Conservation (phyloP, 2,113 vertebrate species). For the Drymodes brunneopygia region DNA sequence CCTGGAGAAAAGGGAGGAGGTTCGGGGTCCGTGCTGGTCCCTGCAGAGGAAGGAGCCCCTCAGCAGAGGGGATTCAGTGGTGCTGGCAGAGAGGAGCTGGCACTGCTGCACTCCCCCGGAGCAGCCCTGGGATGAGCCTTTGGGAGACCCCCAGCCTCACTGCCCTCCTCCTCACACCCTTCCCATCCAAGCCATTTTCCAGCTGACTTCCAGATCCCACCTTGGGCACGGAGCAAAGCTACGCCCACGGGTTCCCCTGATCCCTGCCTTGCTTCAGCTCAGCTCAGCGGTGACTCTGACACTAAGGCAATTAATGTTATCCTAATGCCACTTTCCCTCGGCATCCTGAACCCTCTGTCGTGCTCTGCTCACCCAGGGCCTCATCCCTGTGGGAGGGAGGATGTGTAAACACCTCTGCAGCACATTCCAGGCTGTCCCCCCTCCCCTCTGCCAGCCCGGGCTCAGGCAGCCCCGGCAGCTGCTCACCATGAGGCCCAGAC, state of each 20-base stretch:
- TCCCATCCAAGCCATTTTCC: not conserved
- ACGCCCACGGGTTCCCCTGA: rapidly evolving
- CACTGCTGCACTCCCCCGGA: not conserved
- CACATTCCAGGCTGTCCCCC: not conserved
- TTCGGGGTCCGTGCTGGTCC: not conserved
- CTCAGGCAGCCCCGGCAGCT: not conserved
- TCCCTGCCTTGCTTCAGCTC: not conserved
- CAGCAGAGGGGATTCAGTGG: not conserved
- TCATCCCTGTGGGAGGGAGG: rapidly evolving
- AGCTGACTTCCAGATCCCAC: not conserved
- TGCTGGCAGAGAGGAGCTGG: not conserved
- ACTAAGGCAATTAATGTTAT: not conserved
- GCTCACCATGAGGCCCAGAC: rapidly evolving
- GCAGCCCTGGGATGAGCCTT: not conserved
- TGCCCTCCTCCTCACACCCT: not conserved
- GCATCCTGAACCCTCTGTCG: not conserved
- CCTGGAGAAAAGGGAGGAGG: too few species aligned
- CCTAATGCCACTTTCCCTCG: not conserved
- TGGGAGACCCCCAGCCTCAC: not conserved
- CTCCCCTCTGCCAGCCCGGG: not conserved
- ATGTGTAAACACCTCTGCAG: not conserved
- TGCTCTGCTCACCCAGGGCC: not conserved
- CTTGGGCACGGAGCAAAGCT: not conserved
- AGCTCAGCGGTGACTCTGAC: not conserved
- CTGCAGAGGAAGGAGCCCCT: not conserved